Conservation (phyloP, 23 tunicate species). For the Trididemnum nubilum region DNA sequence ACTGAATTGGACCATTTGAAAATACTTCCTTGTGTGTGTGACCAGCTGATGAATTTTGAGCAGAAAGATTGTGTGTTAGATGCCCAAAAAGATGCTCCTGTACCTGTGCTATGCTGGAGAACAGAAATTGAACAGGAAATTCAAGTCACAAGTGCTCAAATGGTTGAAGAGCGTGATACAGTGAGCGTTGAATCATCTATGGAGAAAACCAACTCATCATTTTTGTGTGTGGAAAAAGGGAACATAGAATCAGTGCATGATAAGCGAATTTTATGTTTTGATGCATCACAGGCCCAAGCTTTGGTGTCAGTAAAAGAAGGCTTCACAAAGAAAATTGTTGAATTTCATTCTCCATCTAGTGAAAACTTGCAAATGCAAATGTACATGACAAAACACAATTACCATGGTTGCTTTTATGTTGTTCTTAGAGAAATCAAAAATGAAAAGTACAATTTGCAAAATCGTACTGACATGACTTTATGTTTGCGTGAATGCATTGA, state of each 20-base stretch:
- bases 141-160: background rate
- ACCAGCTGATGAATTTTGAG: slow-evolving; percentile 5
- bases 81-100: slow-evolving; percentile 1
- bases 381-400: slow-evolving; percentile 36
- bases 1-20: background rate
- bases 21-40: slow-evolving; percentile 18
- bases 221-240: slow-evolving; percentile 46
- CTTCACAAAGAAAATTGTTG: slow-evolving; percentile 30
- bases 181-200: slow-evolving; percentile 24
- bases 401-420: slow-evolving; percentile 32
- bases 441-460: slow-evolving; percentile 29
- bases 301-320: slow-evolving; percentile 39
- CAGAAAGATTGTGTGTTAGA: background rate
- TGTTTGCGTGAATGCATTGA: slow-evolving; percentile 32
- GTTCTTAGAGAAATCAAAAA: slow-evolving; percentile 38
- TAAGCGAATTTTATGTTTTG: slow-evolving; percentile 30
- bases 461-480: slow-evolving; percentile 17
- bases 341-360: background rate
- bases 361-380: slow-evolving; percentile 3
- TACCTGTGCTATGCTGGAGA: slow-evolving; percentile 38
- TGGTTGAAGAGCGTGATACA: background rate
- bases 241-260: background rate
- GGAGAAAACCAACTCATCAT: slow-evolving; percentile 56
- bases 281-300: background rate
- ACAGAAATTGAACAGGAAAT: background rate